These are phyloP conservation scores for Adelphocoris suturalis DNA, from an alignment of 2,888 invertebrate species.

Conservation along the genomic window DNA sequence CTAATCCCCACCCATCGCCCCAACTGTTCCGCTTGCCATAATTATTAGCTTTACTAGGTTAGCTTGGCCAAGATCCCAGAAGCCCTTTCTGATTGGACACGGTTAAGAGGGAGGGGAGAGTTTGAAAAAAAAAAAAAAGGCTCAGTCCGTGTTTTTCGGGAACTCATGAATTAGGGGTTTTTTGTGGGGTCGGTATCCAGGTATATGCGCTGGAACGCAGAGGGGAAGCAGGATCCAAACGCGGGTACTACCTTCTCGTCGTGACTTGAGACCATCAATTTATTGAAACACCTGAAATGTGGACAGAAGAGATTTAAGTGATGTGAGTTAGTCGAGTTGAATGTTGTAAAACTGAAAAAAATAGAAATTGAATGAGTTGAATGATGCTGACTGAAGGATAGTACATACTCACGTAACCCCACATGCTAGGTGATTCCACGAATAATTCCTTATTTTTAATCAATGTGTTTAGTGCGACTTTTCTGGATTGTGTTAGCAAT, in stretches of 20 bases:
- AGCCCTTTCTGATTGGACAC: conserved; percentile 4
- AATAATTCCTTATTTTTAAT: too few relatives aligned
- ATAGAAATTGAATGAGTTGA: too few relatives aligned
- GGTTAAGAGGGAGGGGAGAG: not conserved
- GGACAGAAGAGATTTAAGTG: not conserved
- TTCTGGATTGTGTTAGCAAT: too few relatives aligned
- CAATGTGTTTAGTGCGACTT: too few relatives aligned
- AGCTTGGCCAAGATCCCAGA: conserved; percentile 8
- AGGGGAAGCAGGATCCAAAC: not conserved
- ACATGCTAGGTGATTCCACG: too few relatives aligned
- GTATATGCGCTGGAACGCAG: not conserved
- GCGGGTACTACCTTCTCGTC: not conserved
- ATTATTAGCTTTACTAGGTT: conserved; percentile 32
- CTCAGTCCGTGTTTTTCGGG: not conserved
- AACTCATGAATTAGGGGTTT: conserved; percentile 15
- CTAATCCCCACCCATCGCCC: not conserved
- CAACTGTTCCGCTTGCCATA: not conserved
- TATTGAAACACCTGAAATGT: not conserved
- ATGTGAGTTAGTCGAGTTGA: too few relatives aligned
- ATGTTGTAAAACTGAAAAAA: too few relatives aligned
- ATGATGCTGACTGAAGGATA: too few relatives aligned
- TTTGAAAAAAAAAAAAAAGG: not conserved
- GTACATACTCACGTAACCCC: too few relatives aligned
- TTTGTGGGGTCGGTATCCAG: too few relatives aligned
- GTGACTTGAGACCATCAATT: conserved; percentile 1